Base-by-base conservation (phyloP, 2,113 vertebrate species). In the Erythrocercus mccallii region DNA sequence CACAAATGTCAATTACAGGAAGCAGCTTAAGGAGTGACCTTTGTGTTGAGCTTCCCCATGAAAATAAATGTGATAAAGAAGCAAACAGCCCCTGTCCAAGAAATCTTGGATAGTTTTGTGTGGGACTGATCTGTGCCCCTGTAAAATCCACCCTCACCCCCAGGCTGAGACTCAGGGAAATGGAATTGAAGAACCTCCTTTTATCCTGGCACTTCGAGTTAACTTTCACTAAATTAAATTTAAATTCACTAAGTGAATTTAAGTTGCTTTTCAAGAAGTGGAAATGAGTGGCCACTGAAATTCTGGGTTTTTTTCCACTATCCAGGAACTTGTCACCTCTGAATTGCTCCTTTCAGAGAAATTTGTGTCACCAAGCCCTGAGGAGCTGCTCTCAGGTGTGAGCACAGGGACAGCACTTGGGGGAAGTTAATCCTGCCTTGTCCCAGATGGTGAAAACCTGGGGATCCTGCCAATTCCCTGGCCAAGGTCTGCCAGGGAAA, bases 1-100 rank as follows among this genome's bases (percentile, higher is more conserved):
- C 78, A 70, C 66, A 91, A 95, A 95, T 44, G 91, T 92, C 95
- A 95, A 80, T 91, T 87, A 94, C 1, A 10, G 76, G 62, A 87
- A 77, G n/a, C 16, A 15, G 78, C 66, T 80, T 21, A 65, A 76
- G 91, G 42, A 30, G 35, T 79, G 94, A 96, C 95, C 93, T 97
- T 97, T 95, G 91, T 84, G 80, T 47, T 15, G 70, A 92, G 81
- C 84, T 81, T 82, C 73, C 42, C 61, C 10, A 0, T 54, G 80
- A 57, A 87, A 87, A 88, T 0, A 87, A 90, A 91, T 77, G 3
- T 20, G 77, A 91, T 94, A 70, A 65, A 80, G 84, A 62, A 79
- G 1, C 76, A 83, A 92, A 70, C 69, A 86, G 53, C 6, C 5
- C 8, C 40, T 51, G n/a, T 30, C 48, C 62, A 51, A 42, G 23